Evolutionary conservation across 1,140 invertebrate genomes (phyloP).

Genomic region (Drepana arcuata): DNA sequence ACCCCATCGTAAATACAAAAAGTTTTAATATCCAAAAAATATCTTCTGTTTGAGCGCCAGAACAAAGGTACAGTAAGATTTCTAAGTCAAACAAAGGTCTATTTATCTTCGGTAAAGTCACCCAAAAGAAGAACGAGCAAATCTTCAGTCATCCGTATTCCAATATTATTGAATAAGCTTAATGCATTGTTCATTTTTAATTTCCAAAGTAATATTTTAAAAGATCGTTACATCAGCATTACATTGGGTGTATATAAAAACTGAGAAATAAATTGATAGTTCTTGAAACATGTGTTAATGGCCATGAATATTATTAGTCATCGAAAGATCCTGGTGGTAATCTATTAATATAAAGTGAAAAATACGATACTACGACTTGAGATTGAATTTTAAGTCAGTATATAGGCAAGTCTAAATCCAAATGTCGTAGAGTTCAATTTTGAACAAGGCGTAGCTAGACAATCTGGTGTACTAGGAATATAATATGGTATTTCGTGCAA

Average conservation of each 20-base stretch:
- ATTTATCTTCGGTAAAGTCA: no score
- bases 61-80: no score
- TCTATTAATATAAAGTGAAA: conserved; percentile 1
- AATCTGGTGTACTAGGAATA: conserved; percentile 13
- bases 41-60: no score
- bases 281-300: neutral
- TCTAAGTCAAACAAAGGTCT: no score
- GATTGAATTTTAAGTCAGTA: neutral
- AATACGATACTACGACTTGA: conserved; percentile 8
- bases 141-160: no score
- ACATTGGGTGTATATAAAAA: neutral
- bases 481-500: conserved; percentile 38
- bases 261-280: neutral
- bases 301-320: neutral
- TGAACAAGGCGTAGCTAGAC: conserved; percentile 20
- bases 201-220: neutral
- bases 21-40: no score
- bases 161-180: neutral
- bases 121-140: no score
- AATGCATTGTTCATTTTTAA: neutral
- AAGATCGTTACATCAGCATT: no score
- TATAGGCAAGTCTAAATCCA: conserved; percentile 1
- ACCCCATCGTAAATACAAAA: conserved; percentile 30
- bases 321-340: conserved; percentile 14
- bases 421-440: conserved; percentile 14